Base-by-base conservation (phyloP, 2,888 invertebrate species). In the Dioctria rufipes region DNA sequence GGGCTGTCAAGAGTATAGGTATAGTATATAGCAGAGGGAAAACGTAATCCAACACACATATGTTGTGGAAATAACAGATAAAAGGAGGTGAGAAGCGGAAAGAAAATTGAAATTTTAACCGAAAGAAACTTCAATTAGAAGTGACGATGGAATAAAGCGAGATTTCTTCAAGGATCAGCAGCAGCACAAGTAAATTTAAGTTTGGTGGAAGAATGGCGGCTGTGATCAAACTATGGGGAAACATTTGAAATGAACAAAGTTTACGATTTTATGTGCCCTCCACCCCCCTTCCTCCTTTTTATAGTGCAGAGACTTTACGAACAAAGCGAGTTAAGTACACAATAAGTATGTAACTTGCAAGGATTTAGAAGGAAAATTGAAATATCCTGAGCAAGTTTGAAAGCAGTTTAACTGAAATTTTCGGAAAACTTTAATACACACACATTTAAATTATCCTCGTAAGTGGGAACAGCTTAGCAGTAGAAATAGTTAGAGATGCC, bases 71-170 rank as follows among this genome's bases (percentile, higher is more conserved):
- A 37, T 49, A 42, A 37, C 75, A 46, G 77, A 61, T 77, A 77
- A 63, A 42, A 42, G 46, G 46, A 40, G 49, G 9, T n/a, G 11
- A 61, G 46, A 49, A 49, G 61, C 39, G 13, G 49, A 43, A 63
- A 63, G 77, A 5, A 46, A 63, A 77, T 77, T 63, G 46, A 77
- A 77, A 77, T 60, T 63, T 42, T 46, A 77, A 5, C 77, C 13
- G 25, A 77, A 77, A 49, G 63, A 63, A 77, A 77, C 46, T 77
- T 63, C 63, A 77, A 75, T 75, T 40, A 75, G 40, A 61, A 46
- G 43, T 61, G 60, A 51, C 60, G 42, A 6, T 25, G 77, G 77
- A 63, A 77, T 63, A 58, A 42, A 60, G 63, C 43, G 61, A 63
- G 46, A 40, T 63, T 46, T 61, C 46, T 25, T 25, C 25, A 25